phyloP scores from a whole-genome alignment of 2,113 vertebrate genomes.

The Chinchilla lanigera region DNA sequence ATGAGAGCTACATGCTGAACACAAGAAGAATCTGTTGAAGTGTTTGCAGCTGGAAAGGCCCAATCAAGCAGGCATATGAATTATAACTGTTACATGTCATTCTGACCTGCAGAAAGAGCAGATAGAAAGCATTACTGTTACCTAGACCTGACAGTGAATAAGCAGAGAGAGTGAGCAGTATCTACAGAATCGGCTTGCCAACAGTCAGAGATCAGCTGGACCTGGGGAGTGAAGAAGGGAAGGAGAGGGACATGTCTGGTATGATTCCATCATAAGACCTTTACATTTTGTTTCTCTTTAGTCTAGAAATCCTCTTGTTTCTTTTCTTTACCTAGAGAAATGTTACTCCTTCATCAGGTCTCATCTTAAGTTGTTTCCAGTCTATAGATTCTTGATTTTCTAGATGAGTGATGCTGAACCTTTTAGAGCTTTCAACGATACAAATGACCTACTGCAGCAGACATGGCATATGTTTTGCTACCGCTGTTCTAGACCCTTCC shows the following conservation, averaged over 20 bases:
- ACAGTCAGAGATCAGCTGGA: not conserved
- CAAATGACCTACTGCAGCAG: not conserved
- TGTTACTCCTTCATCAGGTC: not conserved
- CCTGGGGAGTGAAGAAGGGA: not conserved
- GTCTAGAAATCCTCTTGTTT: not conserved
- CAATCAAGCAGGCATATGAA: not conserved
- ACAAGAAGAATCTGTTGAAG: not conserved
- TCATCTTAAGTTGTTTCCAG: not conserved
- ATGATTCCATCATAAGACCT: not conserved
- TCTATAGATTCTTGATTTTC: not conserved
- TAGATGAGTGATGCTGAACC: not conserved
- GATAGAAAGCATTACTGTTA: accelerated
- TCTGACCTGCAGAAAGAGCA: not conserved
- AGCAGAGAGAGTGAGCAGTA: not conserved
- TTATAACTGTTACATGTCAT: not conserved
- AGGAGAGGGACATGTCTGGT: not conserved
- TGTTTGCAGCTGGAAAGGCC: not conserved
- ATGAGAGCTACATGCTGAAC: not conserved
- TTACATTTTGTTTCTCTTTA: not conserved
- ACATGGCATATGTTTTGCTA: not conserved
- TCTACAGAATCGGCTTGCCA: not conserved
- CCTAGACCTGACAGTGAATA: not conserved
- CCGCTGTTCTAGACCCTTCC: not conserved
- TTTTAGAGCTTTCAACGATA: not conserved
- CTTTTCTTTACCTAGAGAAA: not conserved